Percentiles rank a stretch among this genome's conserved stretches.
Conservation (phyloP, 2,797 vertebrate genomes). For the Pyrocephalus nanus region DNA sequence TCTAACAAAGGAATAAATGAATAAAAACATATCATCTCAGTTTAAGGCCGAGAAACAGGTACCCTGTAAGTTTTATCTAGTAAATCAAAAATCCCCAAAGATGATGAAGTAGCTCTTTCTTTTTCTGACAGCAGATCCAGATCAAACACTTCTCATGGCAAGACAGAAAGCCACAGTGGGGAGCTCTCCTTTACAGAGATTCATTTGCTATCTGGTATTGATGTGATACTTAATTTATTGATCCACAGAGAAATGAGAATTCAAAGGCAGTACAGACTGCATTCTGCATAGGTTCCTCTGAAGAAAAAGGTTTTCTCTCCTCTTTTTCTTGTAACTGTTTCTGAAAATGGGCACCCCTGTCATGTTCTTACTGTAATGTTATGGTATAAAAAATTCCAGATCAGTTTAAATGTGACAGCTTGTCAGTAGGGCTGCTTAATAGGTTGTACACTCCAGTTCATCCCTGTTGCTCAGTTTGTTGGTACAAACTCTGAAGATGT, state of each 20-base stretch:
- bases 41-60: not conserved
- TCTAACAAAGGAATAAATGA: not conserved
- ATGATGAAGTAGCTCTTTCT: slow-evolving; percentile 62
- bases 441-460: not conserved
- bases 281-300: not conserved
- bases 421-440: not conserved
- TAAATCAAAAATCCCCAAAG: slow-evolving; percentile 53
- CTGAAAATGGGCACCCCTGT: not conserved
- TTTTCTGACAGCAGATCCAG: slow-evolving; percentile 58
- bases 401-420: not conserved
- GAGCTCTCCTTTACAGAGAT: slow-evolving; percentile 59
- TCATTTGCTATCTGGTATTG: slow-evolving; percentile 66
- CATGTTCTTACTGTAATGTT: not conserved
- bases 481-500: not conserved
- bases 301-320: not conserved
- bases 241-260: slow-evolving; percentile 47
- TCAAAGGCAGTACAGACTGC: slow-evolving; percentile 38
- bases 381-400: not conserved
- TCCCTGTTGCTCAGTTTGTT: not conserved
- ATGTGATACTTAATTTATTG: slow-evolving; percentile 70
- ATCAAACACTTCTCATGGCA: slow-evolving; percentile 68
- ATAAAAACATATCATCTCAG: slow-evolving; percentile 2
- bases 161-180: slow-evolving; percentile 37
- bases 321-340: not conserved
- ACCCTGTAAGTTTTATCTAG: slow-evolving; percentile 16